Base-by-base conservation (phyloP, 2,113 vertebrate genomes). In the Rhinichthys klamathensis region DNA sequence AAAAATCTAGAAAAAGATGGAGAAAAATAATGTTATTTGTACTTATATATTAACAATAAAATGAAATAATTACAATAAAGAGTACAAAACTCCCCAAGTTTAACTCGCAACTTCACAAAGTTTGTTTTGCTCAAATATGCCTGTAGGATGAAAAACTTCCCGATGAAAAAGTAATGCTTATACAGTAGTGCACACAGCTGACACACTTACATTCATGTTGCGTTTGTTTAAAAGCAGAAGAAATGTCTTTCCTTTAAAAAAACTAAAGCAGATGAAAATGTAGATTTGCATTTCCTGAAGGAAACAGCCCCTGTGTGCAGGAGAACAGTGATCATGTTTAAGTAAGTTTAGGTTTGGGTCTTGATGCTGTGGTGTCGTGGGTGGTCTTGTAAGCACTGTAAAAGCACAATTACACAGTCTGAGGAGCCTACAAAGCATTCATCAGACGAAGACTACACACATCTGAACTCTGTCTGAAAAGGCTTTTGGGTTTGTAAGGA, bases 381-480 rank as follows among this genome's bases (percentile, higher is more conserved):
- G 69, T 41, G 69, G 69, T 72, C 69, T 30, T 32, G 46, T 27
- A 58, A 35, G 18, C 18, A 18, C 51, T 11, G 18, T 78, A 35
- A 38, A 76, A 56, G 49, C 49, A 76, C 74, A 76, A 76, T 54
- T 54, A 27, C 32, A 76, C 41, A 72, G 49, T 76, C 25, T 18
- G 16, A 49, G 49, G 21, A 56, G 27, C 3, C 54, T 56, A 56
- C 54, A 56, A 56, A 23, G 75, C 11, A 60, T 78, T 58, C 21
- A 15, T 35, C 54, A 78, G 30, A 80, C 58, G 63, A 63, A 46
- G 23, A 78, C 38, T n/a, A 38, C 77, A 46, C 77, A 80, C 49
- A 73, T 83, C 44, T 83, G 67, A 83, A 27, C 70, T 30, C 51
- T 27, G 82, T 83, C 67, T 46, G 51, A 60, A 74, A 70, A 56